Percentiles rank a stretch among this genome's conserved stretches.
Evolutionary conservation across 2,888 invertebrate species (phyloP).

Genomic region (Ischnura elegans): DNA sequence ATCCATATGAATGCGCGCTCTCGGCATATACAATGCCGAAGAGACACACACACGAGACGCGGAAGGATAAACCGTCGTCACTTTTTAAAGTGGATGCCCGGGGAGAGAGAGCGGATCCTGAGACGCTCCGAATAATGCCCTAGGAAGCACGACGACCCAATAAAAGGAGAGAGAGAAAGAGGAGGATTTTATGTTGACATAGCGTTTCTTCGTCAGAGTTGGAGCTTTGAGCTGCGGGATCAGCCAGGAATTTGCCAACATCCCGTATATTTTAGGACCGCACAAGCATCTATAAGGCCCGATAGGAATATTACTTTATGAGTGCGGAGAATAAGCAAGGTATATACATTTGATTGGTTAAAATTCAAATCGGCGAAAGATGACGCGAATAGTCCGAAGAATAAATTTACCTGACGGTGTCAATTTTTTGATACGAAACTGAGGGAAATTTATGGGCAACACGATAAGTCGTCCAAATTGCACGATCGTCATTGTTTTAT

Average conservation of each 20-base stretch:
- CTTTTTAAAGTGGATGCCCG: neutral
- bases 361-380: too few relatives aligned
- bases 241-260: neutral
- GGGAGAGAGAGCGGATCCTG: neutral
- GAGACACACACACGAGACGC: neutral
- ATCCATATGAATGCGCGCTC: constrained; percentile 25
- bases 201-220: neutral
- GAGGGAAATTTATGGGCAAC: too few relatives aligned
- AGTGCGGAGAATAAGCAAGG: neutral
- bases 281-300: too few relatives aligned
- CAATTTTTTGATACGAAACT: too few relatives aligned
- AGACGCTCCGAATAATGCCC: neutral
- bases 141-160: neutral
- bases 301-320: neutral
- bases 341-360: too few relatives aligned
- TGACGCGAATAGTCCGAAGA: too few relatives aligned
- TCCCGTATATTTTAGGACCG: neutral
- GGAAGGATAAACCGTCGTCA: neutral
- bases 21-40: neutral
- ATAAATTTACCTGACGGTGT: too few relatives aligned
- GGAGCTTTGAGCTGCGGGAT: neutral
- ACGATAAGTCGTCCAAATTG: too few relatives aligned
- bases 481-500: too few relatives aligned
- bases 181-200: neutral
- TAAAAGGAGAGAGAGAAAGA: too few relatives aligned